These are phyloP conservation scores for Sitta europaea DNA, from an alignment of 2,113 vertebrate genomes.

Conservation along the genomic window DNA sequence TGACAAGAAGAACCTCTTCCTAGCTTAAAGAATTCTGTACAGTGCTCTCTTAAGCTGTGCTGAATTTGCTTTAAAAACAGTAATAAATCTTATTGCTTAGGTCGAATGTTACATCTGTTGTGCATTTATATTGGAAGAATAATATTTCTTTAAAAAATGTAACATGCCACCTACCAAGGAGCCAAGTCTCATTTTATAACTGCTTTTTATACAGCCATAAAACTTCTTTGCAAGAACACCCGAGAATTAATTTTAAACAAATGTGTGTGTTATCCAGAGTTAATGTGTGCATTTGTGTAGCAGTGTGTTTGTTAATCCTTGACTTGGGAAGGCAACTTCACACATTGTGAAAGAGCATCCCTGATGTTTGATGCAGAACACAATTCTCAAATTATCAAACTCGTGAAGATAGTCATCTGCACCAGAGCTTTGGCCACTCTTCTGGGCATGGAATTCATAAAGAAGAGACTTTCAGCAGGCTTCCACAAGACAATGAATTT, in stretches of 20 bases:
- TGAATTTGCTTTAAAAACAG: constrained; percentile 52
- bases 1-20: background rate
- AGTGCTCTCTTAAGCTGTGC: constrained; percentile 18
- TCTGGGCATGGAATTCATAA: background rate
- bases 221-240: background rate
- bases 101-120: constrained; percentile 53
- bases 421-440: background rate
- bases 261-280: background rate
- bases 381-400: background rate
- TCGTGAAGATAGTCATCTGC: background rate
- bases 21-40: background rate
- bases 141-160: constrained; percentile 14
- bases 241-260: constrained; percentile 30
- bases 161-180: constrained; percentile 14
- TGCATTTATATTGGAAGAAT: constrained; percentile 41
- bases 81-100: constrained; percentile 55
- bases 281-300: background rate
- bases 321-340: background rate
- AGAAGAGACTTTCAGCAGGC: background rate
- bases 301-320: background rate
- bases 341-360: background rate
- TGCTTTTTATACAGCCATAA: background rate
- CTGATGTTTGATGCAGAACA: rapidly evolving
- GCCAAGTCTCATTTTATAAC: background rate
- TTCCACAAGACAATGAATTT: background rate